These are phyloP conservation scores for Watsonalla cultraria DNA, from an alignment of 2,888 invertebrate species.

Conservation along the genomic window DNA sequence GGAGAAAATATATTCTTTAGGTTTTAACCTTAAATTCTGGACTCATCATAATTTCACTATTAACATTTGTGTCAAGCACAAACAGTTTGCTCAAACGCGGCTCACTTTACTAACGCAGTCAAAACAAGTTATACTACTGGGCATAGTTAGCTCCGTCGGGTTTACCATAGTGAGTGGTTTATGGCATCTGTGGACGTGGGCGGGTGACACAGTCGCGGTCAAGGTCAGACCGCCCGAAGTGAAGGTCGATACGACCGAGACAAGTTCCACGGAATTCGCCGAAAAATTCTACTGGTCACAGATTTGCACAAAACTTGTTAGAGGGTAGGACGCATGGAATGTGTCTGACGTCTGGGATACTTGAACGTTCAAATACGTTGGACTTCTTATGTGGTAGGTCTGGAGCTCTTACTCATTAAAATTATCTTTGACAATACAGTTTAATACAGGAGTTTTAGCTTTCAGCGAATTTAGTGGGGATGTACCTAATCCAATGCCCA, in stretches of 20 bases:
- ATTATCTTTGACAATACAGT: too few species aligned
- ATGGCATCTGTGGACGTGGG: slow-evolving; percentile 31
- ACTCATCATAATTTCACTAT: too few species aligned
- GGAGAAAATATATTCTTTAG: too few species aligned
- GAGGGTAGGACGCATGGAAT: background rate
- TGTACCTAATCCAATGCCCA: too few species aligned
- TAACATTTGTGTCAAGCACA: background rate
- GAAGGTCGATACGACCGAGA: slow-evolving; percentile 33
- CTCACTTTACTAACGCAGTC: background rate
- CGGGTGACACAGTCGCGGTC: slow-evolving; percentile 27
- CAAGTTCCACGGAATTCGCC: slow-evolving; percentile 17
- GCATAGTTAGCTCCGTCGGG: slow-evolving; percentile 2
- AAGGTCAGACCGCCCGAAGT: slow-evolving; percentile 33
- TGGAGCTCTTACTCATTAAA: too few species aligned
- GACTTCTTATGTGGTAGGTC: too few species aligned
- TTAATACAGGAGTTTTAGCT: too few species aligned
- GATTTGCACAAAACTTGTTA: background rate
- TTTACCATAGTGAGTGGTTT: slow-evolving; percentile 25
- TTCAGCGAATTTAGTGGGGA: too few species aligned
- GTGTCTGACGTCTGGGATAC: too few species aligned
- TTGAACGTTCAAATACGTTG: too few species aligned
- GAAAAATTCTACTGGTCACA: slow-evolving; percentile 5
- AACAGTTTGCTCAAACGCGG: background rate
- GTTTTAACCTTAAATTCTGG: too few species aligned
- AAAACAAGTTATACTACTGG: background rate